Conservation (phyloP, 35 echinoderm and acorn worm species). For the Holothuria glaberrima region DNA sequence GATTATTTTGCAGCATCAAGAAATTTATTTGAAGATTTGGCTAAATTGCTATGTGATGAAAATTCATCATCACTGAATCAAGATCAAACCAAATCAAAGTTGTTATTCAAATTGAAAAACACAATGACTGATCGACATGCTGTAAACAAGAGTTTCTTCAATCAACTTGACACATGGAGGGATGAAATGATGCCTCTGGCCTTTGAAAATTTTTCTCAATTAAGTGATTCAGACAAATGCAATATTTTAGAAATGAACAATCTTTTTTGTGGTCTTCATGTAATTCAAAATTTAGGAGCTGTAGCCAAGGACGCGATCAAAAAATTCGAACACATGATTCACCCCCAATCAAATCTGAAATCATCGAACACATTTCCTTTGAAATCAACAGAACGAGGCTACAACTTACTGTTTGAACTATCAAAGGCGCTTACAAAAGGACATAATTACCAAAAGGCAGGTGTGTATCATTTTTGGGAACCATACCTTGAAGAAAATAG, state of each 20-base stretch:
- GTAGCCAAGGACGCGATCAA: neutral
- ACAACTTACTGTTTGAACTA: neutral
- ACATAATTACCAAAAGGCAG: neutral
- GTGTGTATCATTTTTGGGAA: slow-evolving; percentile 1
- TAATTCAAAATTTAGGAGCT: slow-evolving; percentile 1
- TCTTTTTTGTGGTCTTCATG: neutral
- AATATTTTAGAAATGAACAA: no score
- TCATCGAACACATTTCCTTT: slow-evolving; percentile 5
- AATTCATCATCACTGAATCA: slow-evolving; percentile 12
- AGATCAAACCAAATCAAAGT: slow-evolving; percentile 13
- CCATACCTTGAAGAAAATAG: neutral
- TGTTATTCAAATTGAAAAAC: neutral
- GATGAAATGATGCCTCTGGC: neutral
- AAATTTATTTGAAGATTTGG: neutral
- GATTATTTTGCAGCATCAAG: neutral
- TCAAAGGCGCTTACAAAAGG: neutral
- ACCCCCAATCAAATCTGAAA: neutral
- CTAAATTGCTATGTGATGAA: neutral
- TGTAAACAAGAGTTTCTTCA: neutral
- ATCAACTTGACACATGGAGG: neutral
- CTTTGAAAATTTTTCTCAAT: neutral
- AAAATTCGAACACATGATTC: slow-evolving; percentile 19
- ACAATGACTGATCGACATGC: neutral
- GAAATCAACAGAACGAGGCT: neutral
- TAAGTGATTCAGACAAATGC: no score